These are phyloP conservation scores for Tenualosa ilisha DNA, from an alignment of 2,797 vertebrate species.

Conservation along the genomic window DNA sequence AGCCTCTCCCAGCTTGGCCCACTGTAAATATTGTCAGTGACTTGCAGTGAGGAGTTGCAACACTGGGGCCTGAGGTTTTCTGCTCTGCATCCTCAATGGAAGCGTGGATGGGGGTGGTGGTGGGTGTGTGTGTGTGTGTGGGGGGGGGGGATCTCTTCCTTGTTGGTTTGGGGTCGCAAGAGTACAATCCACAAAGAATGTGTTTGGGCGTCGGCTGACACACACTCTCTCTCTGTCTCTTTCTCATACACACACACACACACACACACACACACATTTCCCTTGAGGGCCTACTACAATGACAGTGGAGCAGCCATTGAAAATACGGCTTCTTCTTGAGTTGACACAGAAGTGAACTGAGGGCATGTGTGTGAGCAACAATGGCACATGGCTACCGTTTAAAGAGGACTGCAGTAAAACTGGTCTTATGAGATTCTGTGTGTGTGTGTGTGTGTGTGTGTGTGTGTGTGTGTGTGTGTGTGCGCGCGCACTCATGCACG, in stretches of 20 bases:
- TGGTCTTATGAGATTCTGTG: too few species aligned
- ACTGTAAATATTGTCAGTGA: constrained; percentile 22
- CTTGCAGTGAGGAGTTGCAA: constrained; percentile 21
- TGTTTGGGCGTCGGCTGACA: neutral
- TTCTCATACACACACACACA: neutral
- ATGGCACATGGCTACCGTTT: neutral
- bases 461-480: too few species aligned
- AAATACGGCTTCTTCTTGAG: neutral
- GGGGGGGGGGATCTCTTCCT: neutral
- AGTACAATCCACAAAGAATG: neutral
- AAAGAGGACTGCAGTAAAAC: too few species aligned
- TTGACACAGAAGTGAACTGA: neutral
- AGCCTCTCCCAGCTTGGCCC: constrained; percentile 4
- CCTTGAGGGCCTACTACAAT: neutral
- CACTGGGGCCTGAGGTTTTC: constrained; percentile 9
- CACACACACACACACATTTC: neutral
- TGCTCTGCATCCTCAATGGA: neutral
- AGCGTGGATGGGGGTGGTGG: neutral
- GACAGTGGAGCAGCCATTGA: neutral
- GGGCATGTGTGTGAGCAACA: neutral
- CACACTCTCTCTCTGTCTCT: too few species aligned
- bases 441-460: too few species aligned
- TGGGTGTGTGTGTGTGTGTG: neutral
- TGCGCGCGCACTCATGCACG: too few species aligned
- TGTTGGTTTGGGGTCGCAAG: neutral